Evolutionary conservation across 2,113 vertebrate genomes (phyloP), one percentile per base, ranked within the genome.

Genomic region (Morone chrysops): DNA sequence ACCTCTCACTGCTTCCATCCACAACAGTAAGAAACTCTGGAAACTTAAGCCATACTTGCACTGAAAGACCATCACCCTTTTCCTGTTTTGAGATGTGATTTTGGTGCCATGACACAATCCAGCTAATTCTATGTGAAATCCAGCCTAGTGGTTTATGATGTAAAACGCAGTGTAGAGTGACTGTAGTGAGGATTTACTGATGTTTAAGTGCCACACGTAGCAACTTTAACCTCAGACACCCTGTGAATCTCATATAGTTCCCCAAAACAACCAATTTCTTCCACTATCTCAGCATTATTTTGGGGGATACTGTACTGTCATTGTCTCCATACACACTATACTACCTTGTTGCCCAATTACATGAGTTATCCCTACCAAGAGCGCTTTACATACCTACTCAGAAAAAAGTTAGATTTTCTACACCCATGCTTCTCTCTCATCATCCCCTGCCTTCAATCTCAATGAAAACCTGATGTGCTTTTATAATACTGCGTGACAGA

Each of bases 381-480:
- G n/a, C 56, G 36, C 40, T 48, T 20, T n/a, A 8, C 43, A 45
- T 43, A 57, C 17, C 14, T 57, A 57, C 36, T 3, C 8, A 22
- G 25, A 50, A 17, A 54, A 67, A 54, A 68, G 31, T 22, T 1
- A 0, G 16, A 57, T 79, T 80, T 70, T 67, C 17, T 17, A 47
- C 63, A 53, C 54, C 53, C n/a, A 5, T 22, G n/a, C 45, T 74
- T 75, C 8, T 13, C 36, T 59, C 59, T 48, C 50, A 62, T 57
- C 50, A 38, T 59, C 67, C 60, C 18, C 67, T 53, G 54, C 56
- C 47, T 83, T 1, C 1, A 74, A 71, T 83, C 40, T 82, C 67
- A 41, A 74, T 83, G 36, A 61, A 86, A 89, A 76, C 75, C 72
- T 76, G 36, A 51, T 80, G 73, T 69, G 31, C 66, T 86, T 85